A percentile compares a stretch with the other conserved stretches of the same genome.
phyloP scores from a whole-genome alignment of 2,888 invertebrate genomes.

The Tetanocera ferruginea region DNA sequence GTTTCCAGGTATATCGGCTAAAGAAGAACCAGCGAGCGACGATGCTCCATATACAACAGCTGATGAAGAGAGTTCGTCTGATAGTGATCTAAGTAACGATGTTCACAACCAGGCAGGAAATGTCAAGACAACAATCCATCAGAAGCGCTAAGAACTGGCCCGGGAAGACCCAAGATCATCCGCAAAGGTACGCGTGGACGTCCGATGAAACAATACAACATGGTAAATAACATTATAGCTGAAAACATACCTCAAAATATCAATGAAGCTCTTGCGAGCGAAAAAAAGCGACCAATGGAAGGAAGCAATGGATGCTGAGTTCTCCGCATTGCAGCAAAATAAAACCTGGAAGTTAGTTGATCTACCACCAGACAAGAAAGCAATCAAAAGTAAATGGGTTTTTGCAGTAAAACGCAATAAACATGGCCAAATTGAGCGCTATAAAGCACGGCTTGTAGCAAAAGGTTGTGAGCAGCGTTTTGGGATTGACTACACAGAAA shows the following conservation, averaged over 20 bases:
- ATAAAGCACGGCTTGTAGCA: too few species aligned
- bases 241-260: too few species aligned
- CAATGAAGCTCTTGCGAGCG: neutral
- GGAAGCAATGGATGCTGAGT: neutral
- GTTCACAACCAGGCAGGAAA: neutral
- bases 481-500: neutral
- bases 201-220: too few species aligned
- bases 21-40: too few species aligned
- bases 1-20: too few species aligned
- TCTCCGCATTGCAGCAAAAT: constrained; percentile 14
- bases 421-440: neutral
- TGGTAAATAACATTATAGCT: too few species aligned
- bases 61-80: neutral
- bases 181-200: neutral
- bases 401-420: neutral
- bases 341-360: neutral
- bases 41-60: too few species aligned
- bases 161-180: neutral
- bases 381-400: neutral
- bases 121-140: neutral
- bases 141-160: neutral
- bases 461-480: neutral
- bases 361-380: too few species aligned
- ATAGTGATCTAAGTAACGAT: neutral
- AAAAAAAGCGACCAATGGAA: constrained; percentile 2